Base-by-base conservation (phyloP, 2,888 invertebrate genomes). In the Phortica okadai region DNA sequence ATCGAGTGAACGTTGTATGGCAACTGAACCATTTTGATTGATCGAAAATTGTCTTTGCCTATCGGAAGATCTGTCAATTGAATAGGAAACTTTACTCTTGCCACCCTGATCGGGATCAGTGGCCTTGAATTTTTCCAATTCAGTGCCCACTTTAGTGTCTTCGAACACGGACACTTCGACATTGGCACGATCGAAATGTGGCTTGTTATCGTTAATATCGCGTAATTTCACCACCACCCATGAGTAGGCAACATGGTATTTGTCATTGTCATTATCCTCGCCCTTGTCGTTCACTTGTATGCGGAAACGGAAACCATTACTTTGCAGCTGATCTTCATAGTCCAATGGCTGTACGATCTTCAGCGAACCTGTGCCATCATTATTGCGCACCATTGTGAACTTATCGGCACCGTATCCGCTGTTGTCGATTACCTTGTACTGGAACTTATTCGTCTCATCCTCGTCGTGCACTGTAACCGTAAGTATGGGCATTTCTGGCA, bases 181-280 rank as follows among this genome's bases (percentile, higher is more conserved):
- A 90, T 98, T 97, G 69, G 98, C 97, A 81, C 96, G 94, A 89
- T 98, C 97, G 90, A 97, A 98, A 89, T 96, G 96, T 6, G 99
- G 99, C 91, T 97, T 97, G 93, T 99, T 99, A 93, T 99, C 99
- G 93, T 99, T 99, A 84, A 97, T 97, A 91, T 99, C 99, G 78
- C 97, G 94, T 78, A 99, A 93, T 89, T 96, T 96, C 45, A 98
- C 97, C 80, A 96, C 96, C 76, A 98, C 97, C 96, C 97, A 97
- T 1, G 98, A 97, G 92, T 97, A 97, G 79, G 98, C 98, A 81
- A 98, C 97, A 92, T 98, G 98, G 90, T 98, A 97, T 91, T 98
- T 98, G 92, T 99, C 99, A 92, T 97, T 97, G 92, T 97, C 97
- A 89, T 97, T 97, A 90, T 97, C 97, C 92, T 97, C 97, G 44